A percentile compares a stretch with the other conserved stretches of the same genome.
These are phyloP conservation scores for Kuschelorhynchus macadamiae DNA, from an alignment of 2,888 invertebrate species.

Conservation along the genomic window DNA sequence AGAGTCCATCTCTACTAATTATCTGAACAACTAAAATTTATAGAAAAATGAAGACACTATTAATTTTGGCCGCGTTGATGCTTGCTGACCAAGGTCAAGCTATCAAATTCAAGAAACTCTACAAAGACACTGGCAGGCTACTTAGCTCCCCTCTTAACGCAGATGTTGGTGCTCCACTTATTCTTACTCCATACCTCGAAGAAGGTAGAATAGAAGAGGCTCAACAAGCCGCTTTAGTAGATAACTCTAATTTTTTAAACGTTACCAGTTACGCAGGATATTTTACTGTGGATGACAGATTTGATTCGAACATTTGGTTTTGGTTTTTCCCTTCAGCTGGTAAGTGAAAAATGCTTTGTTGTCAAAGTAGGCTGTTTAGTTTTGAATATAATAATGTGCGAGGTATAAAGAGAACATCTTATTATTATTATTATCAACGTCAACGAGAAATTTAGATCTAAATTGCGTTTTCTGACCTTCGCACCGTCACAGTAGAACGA, in stretches of 20 bases:
- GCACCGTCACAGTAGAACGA: too few relatives aligned
- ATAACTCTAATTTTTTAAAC: slow-evolving; percentile 54
- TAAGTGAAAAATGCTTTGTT: too few relatives aligned
- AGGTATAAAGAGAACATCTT: too few relatives aligned
- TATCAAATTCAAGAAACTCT: slow-evolving; percentile 10
- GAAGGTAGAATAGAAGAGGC: slow-evolving; percentile 79
- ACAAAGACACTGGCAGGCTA: slow-evolving; percentile 20
- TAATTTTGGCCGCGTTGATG: neutral
- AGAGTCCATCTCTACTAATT: too few relatives aligned
- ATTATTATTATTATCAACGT: too few relatives aligned
- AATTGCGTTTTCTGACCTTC: too few relatives aligned
- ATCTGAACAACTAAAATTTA: too few relatives aligned
- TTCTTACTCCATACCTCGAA: slow-evolving; percentile 82
- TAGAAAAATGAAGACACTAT: slow-evolving; percentile 4
- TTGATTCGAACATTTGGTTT: slow-evolving; percentile 86
- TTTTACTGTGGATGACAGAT: slow-evolving; percentile 82
- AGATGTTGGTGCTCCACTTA: slow-evolving; percentile 75
- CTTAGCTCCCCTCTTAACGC: slow-evolving; percentile 18
- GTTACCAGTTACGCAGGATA: slow-evolving; percentile 81
- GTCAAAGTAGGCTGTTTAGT: too few relatives aligned
- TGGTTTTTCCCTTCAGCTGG: slow-evolving; percentile 87
- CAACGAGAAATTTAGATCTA: too few relatives aligned
- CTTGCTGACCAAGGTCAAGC: neutral
- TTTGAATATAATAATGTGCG: too few relatives aligned
- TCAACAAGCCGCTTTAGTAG: slow-evolving; percentile 64